phyloP scores from a whole-genome alignment of 2,113 vertebrate species.

The Copsychus sechellarum region DNA sequence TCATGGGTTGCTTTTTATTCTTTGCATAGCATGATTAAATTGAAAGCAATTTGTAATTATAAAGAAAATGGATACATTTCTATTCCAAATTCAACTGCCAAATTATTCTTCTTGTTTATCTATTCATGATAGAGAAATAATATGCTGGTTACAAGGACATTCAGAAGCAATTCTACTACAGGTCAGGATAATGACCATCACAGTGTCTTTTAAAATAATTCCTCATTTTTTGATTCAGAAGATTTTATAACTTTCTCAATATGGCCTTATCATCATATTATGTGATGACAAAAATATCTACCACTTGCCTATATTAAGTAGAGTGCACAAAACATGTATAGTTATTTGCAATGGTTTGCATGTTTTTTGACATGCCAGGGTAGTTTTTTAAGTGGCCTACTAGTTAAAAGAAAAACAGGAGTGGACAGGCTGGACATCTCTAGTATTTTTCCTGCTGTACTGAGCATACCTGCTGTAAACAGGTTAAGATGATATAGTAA shows the following conservation, averaged over 20 bases:
- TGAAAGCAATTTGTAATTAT: neutral
- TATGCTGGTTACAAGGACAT: neutral
- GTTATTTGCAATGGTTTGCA: neutral
- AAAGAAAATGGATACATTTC: neutral
- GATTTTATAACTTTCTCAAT: neutral
- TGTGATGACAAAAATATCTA: neutral
- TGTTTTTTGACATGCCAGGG: neutral
- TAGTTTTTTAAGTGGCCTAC: neutral
- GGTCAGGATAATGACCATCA: neutral
- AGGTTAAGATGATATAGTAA: neutral
- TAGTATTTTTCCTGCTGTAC: neutral
- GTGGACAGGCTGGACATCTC: neutral
- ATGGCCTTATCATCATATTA: neutral
- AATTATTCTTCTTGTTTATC: neutral
- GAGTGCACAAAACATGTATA: neutral
- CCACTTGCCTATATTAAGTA: neutral
- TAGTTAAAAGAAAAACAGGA: neutral
- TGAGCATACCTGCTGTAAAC: neutral
- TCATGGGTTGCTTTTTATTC: neutral
- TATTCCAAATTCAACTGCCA: neutral
- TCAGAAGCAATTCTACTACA: neutral
- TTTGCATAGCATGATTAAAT: neutral
- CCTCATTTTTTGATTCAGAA: neutral
- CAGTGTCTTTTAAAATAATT: neutral
- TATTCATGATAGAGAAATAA: neutral